Evolutionary conservation across 2,113 vertebrate genomes (phyloP).

Genomic region (Syngnathoides biaculeatus): DNA sequence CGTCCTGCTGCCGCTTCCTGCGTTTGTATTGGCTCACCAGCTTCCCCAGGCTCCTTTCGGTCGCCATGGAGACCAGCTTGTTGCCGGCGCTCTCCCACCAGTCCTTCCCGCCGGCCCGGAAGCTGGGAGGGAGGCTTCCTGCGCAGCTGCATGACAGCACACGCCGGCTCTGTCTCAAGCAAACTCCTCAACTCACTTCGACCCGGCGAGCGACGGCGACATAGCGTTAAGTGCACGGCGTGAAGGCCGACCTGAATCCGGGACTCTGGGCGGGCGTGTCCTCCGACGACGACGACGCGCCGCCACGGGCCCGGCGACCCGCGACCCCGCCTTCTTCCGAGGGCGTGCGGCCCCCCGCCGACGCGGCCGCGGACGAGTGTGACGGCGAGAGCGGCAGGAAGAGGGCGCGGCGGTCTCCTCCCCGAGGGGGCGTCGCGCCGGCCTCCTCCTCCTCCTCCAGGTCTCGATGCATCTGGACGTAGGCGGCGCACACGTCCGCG

Average conservation of each 20-base stretch:
- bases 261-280: slow-evolving; percentile 69
- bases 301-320: slow-evolving; percentile 52
- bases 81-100: slow-evolving; percentile 97
- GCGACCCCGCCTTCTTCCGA: slow-evolving; percentile 81
- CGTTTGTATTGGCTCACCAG: slow-evolving; percentile 94
- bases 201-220: too few species aligned
- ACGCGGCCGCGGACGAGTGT: slow-evolving; percentile 85
- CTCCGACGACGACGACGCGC: slow-evolving; percentile 56
- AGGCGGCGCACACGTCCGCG: slow-evolving; percentile 91
- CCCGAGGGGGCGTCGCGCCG: slow-evolving; percentile 30
- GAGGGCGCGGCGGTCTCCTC: slow-evolving; percentile 74
- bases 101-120: slow-evolving; percentile 80
- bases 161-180: background rate
- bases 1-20: slow-evolving; percentile 82
- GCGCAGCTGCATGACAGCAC: slow-evolving; percentile 28
- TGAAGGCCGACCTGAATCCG: slow-evolving; percentile 42
- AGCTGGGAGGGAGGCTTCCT: slow-evolving; percentile 63
- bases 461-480: slow-evolving; percentile 96
- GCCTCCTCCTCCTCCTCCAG: slow-evolving; percentile 85
- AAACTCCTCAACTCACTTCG: too few species aligned
- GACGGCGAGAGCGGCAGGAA: slow-evolving; percentile 89
- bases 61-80: slow-evolving; percentile 92
- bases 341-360: slow-evolving; percentile 74
- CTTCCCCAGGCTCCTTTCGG: slow-evolving; percentile 89
- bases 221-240: too few species aligned